Base-by-base conservation (phyloP, 2,888 invertebrate species). In the Eustalomyia histrio region DNA sequence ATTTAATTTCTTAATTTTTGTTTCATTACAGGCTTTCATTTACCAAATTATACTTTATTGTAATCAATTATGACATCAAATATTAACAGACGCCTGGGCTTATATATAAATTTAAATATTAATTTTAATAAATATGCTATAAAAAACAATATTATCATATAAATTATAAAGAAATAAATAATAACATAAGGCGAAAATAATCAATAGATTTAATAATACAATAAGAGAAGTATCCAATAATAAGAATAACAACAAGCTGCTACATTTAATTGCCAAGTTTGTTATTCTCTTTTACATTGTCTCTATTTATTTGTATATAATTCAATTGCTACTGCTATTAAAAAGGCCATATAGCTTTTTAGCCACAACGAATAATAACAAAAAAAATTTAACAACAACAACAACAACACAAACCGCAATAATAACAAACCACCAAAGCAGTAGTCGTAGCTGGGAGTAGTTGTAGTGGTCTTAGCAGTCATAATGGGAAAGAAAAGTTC, bases 401-500 rank as follows among this genome's bases (percentile, higher is more conserved):
- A n/a, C 21, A 29, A 47, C 7, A 21, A 67, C 57, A 43, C 0
- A 6, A 52, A 43, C 18, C 14, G 12, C 65, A 65, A 67, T 43
- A 43, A 55, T 43, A 18, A 50, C 16, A 64, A 67, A 67, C 35
- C 53, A 33, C 53, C 43, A 63, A 63, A 18, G 14, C 47, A 61
- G 61, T 21, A 18, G 14, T 6, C n/a, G 43, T 21, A 47, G 24
- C n/a, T 47, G 43, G 14, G 35, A 16, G 35, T 43, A 35, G 33
- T 39, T 12, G 39, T 39, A 39, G 39, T 14, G 29, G 39, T 12
- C 39, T 12, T n/a, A n/a, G 14, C n/a, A 4, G 43, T 6, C 43
- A 93, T 92, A 87, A 98, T 98, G 98, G 97, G 97, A 88, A 97
- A 97, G 94, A 97, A 97, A 92, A 97, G 97, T 90, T 97, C 97